Evolutionary conservation across 1,140 invertebrate genomes (phyloP).

Genomic region (Anthonomus grandis): DNA sequence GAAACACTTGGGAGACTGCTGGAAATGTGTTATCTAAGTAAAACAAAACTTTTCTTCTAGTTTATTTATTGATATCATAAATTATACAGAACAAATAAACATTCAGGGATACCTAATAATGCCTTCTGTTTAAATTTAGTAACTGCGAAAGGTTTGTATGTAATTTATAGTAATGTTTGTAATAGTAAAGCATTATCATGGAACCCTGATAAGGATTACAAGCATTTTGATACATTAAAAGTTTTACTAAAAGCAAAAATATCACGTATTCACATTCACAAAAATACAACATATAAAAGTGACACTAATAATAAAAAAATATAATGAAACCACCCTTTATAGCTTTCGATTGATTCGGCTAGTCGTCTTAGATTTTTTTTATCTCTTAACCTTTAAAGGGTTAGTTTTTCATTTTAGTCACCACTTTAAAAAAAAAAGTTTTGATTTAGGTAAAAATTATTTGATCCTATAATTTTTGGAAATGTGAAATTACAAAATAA

Average conservation of each 20-base stretch:
- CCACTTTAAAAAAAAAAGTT: slow-evolving; percentile 4
- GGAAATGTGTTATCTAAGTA: neutral
- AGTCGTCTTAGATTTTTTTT: slow-evolving; percentile 6
- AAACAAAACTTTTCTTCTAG: neutral
- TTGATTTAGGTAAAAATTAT: too few relatives aligned
- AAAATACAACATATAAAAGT: slow-evolving; percentile 38
- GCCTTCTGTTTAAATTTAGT: neutral
- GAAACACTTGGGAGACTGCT: neutral
- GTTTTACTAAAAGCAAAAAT: slow-evolving; percentile 42
- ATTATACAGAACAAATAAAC: neutral
- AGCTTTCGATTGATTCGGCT: slow-evolving; percentile 21
- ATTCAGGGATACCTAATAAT: neutral
- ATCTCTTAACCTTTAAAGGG: neutral
- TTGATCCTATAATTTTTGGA: slow-evolving; percentile 21
- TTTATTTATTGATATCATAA: neutral
- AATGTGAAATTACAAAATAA: slow-evolving; percentile 29
- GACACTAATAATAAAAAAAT: slow-evolving; percentile 35
- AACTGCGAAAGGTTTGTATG: slow-evolving; percentile 1
- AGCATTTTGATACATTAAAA: slow-evolving; percentile 38
- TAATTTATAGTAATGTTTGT: slow-evolving; percentile 41
- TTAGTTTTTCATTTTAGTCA: neutral
- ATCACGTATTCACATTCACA: slow-evolving; percentile 44
- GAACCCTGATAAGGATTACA: slow-evolving; percentile 43
- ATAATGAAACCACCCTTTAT: slow-evolving; percentile 32
- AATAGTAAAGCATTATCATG: slow-evolving; percentile 40